Percentiles rank a stretch among this genome's conserved stretches.
phyloP scores from a whole-genome alignment of 2,797 vertebrate genomes.

The Sebastes alutus region DNA sequence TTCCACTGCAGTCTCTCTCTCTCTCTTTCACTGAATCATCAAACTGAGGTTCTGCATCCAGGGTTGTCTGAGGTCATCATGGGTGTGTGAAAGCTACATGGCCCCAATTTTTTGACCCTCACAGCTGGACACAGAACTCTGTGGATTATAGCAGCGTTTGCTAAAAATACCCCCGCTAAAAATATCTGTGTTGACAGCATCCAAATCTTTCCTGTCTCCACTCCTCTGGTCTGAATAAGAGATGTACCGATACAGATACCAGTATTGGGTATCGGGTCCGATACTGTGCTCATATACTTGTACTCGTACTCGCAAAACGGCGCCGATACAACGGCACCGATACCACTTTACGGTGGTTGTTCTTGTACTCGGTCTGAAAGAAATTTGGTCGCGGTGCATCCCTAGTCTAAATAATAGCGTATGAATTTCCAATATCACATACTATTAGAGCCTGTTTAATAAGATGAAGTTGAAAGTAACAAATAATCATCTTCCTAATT shows the following conservation, averaged over 20 bases:
- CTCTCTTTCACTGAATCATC: not conserved
- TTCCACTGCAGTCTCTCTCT: not conserved
- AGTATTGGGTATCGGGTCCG: too few relatives aligned
- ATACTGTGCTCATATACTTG: too few relatives aligned
- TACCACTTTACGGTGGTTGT: too few relatives aligned
- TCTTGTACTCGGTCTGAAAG: too few relatives aligned
- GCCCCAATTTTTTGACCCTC: not conserved
- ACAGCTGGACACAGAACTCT: slow-evolving; percentile 4
- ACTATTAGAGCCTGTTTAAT: not conserved
- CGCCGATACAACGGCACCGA: too few relatives aligned
- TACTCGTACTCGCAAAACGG: too few relatives aligned
- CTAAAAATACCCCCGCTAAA: not conserved
- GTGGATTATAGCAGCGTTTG: not conserved
- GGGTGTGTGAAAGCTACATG: slow-evolving; percentile 5
- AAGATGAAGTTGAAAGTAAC: not conserved
- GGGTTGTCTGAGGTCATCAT: not conserved
- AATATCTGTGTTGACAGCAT: not conserved
- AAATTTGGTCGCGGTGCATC: too few relatives aligned
- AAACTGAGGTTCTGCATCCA: not conserved
- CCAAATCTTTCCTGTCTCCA: not conserved
- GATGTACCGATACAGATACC: too few relatives aligned
- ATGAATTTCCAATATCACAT: not conserved
- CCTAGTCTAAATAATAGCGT: not conserved
- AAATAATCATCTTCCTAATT: not conserved
- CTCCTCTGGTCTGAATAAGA: not conserved